Conservation (phyloP, 2,113 vertebrate species). For the Bos javanicus region DNA sequence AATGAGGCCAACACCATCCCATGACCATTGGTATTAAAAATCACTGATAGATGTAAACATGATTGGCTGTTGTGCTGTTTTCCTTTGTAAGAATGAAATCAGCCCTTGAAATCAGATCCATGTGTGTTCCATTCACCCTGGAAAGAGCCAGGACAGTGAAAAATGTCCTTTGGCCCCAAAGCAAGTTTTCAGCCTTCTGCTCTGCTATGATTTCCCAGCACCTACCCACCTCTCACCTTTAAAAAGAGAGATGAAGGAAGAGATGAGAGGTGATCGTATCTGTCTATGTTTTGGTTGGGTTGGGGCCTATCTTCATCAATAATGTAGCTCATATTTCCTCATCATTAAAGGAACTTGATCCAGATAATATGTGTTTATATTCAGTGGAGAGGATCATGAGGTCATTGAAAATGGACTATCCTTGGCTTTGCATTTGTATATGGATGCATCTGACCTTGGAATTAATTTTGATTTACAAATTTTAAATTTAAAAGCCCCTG, state of each 20-base stretch:
- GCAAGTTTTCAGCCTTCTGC: background rate
- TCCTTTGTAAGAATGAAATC: background rate
- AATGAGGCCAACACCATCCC: background rate
- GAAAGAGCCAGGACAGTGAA: background rate
- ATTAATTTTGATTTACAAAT: background rate
- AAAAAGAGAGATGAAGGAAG: background rate
- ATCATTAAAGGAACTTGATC: background rate
- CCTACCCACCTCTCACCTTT: background rate
- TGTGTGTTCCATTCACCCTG: background rate
- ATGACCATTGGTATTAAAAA: background rate
- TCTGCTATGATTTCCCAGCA: background rate
- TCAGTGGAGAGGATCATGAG: background rate
- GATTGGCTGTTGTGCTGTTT: constrained; percentile 2
- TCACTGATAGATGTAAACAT: background rate
- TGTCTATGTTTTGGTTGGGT: background rate
- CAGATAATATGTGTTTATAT: background rate
- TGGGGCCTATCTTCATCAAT: background rate
- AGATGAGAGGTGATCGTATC: background rate
- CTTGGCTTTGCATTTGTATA: background rate
- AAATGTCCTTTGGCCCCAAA: background rate
- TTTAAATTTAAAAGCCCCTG: background rate
- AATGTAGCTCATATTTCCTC: background rate
- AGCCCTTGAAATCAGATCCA: background rate
- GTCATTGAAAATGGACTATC: background rate
- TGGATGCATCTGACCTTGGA: background rate